phyloP scores from a whole-genome alignment of 2,113 vertebrate genomes.

The Podarcis muralis region DNA sequence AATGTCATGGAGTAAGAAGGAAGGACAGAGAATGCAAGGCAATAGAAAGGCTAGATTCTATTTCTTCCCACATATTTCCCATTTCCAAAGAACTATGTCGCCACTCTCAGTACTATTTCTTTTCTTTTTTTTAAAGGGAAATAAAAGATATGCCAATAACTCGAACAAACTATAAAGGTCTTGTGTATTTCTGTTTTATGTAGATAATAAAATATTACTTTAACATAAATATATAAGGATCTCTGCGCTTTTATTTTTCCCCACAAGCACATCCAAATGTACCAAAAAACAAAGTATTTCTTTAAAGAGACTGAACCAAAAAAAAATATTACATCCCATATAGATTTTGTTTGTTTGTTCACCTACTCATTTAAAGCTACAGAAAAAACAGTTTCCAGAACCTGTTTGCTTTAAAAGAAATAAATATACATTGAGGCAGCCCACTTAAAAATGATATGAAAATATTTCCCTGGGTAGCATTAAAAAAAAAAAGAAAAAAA shows the following conservation, averaged over 20 bases:
- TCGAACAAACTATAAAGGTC: conserved; percentile 92
- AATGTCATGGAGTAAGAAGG: conserved; percentile 74
- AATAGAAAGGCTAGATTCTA: conserved; percentile 58
- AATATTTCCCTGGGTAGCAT: conserved; percentile 92
- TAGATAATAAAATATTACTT: conserved; percentile 95
- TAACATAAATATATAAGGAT: conserved; percentile 94
- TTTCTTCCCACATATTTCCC: conserved; percentile 1
- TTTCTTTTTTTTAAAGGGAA: conserved; percentile 62
- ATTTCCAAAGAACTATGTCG: conserved; percentile 43
- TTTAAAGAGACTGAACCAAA: conserved; percentile 81
- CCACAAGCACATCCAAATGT: conserved; percentile 93
- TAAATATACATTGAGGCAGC: conserved; percentile 89
- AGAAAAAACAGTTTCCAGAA: conserved; percentile 88
- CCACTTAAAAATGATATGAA: conserved; percentile 85
- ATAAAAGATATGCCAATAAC: conserved; percentile 91
- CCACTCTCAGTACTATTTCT: conserved; percentile 73
- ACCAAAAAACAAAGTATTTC: conserved; percentile 90
- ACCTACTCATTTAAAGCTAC: conserved; percentile 93
- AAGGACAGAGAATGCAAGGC: conserved; percentile 69
- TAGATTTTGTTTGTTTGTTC: conserved; percentile 87
- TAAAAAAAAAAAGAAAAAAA: conserved; percentile 69
- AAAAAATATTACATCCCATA: conserved; percentile 84
- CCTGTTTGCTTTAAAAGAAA: conserved; percentile 87
- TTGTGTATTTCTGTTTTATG: conserved; percentile 97
- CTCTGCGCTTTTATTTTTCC: conserved; percentile 90